Conservation (phyloP, 2,888 invertebrate genomes). For the Calameuta pallipes region DNA sequence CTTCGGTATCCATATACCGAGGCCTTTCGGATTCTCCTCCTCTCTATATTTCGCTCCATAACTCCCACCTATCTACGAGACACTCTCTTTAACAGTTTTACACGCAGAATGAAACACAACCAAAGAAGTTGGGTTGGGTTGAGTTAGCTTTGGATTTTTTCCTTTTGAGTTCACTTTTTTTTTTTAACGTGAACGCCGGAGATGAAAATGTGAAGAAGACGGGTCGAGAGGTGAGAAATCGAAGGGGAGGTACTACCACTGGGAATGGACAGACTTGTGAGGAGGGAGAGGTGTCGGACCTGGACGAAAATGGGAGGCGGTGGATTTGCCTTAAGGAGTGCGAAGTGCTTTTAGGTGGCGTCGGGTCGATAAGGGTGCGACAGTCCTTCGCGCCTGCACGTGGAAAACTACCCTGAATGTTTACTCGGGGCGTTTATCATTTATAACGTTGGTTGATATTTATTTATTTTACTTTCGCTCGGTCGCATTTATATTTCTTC, state of each 20-base stretch:
- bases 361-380: conserved; percentile 11
- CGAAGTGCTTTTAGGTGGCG: conserved; percentile 3
- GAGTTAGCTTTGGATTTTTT: not conserved
- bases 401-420: not conserved
- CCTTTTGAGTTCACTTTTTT: no score
- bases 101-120: not conserved
- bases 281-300: not conserved
- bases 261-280: not conserved
- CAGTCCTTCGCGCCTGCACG: conserved; percentile 3
- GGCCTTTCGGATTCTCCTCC: not conserved
- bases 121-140: not conserved
- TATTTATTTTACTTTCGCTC: not conserved
- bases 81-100: not conserved
- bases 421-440: not conserved
- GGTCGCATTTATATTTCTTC: no score
- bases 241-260: not conserved
- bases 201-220: not conserved
- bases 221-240: not conserved
- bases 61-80: not conserved
- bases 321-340: not conserved
- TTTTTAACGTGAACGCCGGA: no score
- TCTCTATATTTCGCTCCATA: not conserved
- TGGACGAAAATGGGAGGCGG: not conserved
- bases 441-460: not conserved
- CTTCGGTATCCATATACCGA: not conserved